Evolutionary conservation across 2,113 vertebrate genomes (phyloP), one percentile per base, ranked within the genome.

Genomic region (Sturnus vulgaris): DNA sequence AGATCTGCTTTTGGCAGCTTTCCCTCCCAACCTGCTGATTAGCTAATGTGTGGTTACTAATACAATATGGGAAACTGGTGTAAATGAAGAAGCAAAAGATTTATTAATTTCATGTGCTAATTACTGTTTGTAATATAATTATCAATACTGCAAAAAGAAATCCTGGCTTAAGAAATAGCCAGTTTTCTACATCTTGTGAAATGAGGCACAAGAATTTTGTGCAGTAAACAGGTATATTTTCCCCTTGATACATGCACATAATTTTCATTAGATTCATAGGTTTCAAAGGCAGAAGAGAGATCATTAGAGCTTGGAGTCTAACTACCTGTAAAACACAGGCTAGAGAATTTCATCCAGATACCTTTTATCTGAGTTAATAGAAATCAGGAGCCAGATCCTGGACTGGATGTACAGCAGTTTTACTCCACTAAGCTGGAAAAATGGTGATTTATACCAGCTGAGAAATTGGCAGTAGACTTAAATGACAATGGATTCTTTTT

Each of bases 51-150:
- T 93, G 87, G 87, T 93, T 96, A 88, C 96, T 90, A 93, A 92
- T 96, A 96, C 95, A 95, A 92, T 95, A 93, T 94, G 87, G 82
- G 93, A 92, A 95, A 86, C 44, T 66, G 66, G 79, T 96, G 78
- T 94, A 95, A 95, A 95, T 0, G 82, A 93, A 80, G 84, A 91
- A 95, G 93, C 70, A 88, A 88, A 88, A 94, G 87, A 93, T 95
- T 93, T 96, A 93, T 93, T 97, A 94, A 96, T 93, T 97, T 92
- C 56, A 64, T 92, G 71, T 83, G 76, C 92, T 95, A 92, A 95
- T 92, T 91, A 71, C 84, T 90, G 68, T 95, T 91, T 91, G 78
- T 56, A 93, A 96, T 89, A 87, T 91, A 90, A 92, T 96, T 95
- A 94, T 81, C 84, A 89, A 75, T 94, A 83, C 55, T 53, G 55